A percentile compares a stretch with the other conserved stretches of the same genome.
phyloP scores from a whole-genome alignment of 2,797 vertebrate genomes.

The Labeo calbasu region DNA sequence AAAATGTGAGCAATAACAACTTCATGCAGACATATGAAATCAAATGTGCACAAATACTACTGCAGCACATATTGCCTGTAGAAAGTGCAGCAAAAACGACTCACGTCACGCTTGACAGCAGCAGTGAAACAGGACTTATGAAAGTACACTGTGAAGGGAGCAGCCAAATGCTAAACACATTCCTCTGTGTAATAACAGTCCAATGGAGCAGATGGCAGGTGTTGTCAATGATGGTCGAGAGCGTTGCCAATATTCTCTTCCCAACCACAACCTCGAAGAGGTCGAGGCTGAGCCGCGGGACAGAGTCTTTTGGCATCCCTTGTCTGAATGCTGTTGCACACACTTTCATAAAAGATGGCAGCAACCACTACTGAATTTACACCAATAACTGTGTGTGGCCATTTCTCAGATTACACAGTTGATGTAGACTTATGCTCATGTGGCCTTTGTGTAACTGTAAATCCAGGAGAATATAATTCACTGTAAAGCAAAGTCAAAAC shows the following conservation, averaged over 20 bases:
- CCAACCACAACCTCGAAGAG: constrained; percentile 7
- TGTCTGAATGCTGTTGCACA: not conserved
- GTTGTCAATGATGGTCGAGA: constrained; percentile 19
- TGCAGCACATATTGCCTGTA: not conserved
- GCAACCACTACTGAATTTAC: not conserved
- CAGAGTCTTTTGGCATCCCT: not conserved
- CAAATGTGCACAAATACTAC: not conserved
- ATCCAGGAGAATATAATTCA: not conserved
- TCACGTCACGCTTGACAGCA: not conserved
- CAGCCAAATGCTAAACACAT: constrained; percentile 17
- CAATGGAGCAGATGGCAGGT: constrained; percentile 38
- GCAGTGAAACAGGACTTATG: not conserved
- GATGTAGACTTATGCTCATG: not conserved
- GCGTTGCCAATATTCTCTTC: not conserved
- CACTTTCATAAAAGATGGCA: not conserved
- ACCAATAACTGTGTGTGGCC: not conserved
- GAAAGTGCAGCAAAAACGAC: not conserved
- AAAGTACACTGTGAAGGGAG: not conserved
- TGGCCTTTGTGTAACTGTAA: not conserved
- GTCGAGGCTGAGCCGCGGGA: not conserved
- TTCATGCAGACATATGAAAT: not conserved
- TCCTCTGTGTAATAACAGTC: constrained; percentile 21
- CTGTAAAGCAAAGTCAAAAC: not conserved
- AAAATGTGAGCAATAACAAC: not conserved
- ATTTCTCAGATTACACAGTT: not conserved